phyloP scores from a whole-genome alignment of 2,797 vertebrate genomes.

The Lerista edwardsae region DNA sequence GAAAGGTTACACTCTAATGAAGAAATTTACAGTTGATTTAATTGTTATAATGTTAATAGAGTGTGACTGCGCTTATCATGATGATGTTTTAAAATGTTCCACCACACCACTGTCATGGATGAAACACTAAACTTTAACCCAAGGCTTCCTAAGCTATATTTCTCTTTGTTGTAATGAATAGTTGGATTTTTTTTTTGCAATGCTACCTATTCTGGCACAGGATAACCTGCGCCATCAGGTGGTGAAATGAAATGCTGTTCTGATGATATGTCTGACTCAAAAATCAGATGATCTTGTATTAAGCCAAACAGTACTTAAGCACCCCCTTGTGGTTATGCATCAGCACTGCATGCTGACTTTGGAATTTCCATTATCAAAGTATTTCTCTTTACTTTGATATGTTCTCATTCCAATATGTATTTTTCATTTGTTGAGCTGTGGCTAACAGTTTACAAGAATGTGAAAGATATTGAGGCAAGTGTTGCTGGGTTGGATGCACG shows the following conservation, averaged over 20 bases:
- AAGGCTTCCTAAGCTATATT: not conserved
- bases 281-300: not conserved
- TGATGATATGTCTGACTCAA: too few species aligned
- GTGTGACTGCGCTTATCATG: too few species aligned
- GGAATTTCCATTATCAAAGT: not conserved
- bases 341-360: not conserved
- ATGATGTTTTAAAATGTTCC: too few species aligned
- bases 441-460: not conserved
- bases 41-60: too few species aligned
- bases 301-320: not conserved
- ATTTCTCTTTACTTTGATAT: not conserved
- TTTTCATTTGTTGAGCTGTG: not conserved
- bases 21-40: too few species aligned
- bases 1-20: too few species aligned
- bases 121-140: not conserved
- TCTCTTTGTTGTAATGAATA: not conserved
- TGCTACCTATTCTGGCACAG: not conserved
- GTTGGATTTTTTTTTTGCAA: not conserved
- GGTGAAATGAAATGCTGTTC: not conserved
- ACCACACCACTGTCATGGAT: too few species aligned
- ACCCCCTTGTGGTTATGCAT: slow-evolving; percentile 4
- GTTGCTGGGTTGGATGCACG: not conserved
- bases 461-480: not conserved
- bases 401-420: not conserved
- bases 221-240: not conserved